Conservation (phyloP, 2,888 invertebrate species). For the Hololepta plana region DNA sequence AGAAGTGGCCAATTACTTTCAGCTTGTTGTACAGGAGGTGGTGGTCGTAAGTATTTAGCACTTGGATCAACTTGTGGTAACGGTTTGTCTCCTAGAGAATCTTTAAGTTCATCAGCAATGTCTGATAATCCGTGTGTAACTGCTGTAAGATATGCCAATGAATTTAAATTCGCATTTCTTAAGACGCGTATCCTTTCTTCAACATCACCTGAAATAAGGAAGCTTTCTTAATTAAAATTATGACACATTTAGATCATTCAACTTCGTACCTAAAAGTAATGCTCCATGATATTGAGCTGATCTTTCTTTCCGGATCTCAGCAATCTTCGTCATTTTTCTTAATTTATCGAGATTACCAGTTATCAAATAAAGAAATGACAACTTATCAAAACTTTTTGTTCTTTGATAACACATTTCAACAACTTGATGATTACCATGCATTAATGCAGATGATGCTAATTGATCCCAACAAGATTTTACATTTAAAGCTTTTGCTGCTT, state of each 20-base stretch:
- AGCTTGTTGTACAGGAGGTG: slow-evolving; percentile 74
- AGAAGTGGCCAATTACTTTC: slow-evolving; percentile 96
- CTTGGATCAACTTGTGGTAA: slow-evolving; percentile 56
- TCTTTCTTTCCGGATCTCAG: slow-evolving; percentile 92
- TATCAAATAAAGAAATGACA: slow-evolving; percentile 92
- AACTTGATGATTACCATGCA: slow-evolving; percentile 87
- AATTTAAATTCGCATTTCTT: slow-evolving; percentile 52
- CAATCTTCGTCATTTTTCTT: slow-evolving; percentile 97
- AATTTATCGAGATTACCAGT: slow-evolving; percentile 97
- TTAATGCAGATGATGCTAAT: slow-evolving; percentile 79
- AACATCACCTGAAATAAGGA: slow-evolving; percentile 51
- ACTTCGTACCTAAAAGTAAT: slow-evolving; percentile 43
- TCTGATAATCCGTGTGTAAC: slow-evolving; percentile 64
- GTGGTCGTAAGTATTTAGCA: slow-evolving; percentile 67
- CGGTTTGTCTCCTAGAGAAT: slow-evolving; percentile 26
- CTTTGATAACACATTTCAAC: slow-evolving; percentile 99
- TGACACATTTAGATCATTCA: not conserved
- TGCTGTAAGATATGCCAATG: slow-evolving; percentile 87
- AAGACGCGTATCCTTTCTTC: slow-evolving; percentile 74
- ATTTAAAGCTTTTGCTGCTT: slow-evolving; percentile 88
- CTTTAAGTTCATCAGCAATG: slow-evolving; percentile 29
- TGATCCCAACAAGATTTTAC: slow-evolving; percentile 93
- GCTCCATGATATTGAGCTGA: slow-evolving; percentile 96
- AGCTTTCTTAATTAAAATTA: not conserved
- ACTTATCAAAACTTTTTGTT: slow-evolving; percentile 97